These are phyloP conservation scores for Trypoxylus dichotomus DNA, from an alignment of 1,140 invertebrate genomes.

Conservation along the genomic window DNA sequence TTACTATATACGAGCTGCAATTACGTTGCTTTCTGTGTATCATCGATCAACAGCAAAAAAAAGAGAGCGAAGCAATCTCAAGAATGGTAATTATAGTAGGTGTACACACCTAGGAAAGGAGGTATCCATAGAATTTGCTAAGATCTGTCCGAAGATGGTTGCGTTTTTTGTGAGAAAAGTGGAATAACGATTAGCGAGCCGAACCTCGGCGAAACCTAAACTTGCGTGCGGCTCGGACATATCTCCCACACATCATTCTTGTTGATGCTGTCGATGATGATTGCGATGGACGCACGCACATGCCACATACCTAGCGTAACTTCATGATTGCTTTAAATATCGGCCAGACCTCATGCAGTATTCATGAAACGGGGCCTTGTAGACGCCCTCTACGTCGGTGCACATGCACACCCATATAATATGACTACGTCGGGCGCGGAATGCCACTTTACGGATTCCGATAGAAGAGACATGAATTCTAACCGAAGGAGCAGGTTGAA, in stretches of 20 bases:
- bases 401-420: neutral
- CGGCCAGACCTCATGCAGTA: slow-evolving; percentile 36
- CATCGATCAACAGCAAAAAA: neutral
- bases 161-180: slow-evolving; percentile 41
- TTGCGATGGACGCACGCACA: slow-evolving; percentile 38
- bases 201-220: neutral
- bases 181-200: slow-evolving; percentile 41
- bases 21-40: too few relatives aligned
- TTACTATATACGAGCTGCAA: too few relatives aligned
- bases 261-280: slow-evolving; percentile 29
- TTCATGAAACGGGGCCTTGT: slow-evolving; percentile 33
- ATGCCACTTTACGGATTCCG: neutral
- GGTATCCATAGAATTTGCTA: neutral
- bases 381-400: neutral
- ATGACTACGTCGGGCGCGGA: neutral
- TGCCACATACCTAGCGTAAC: slow-evolving; percentile 37
- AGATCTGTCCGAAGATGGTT: neutral
- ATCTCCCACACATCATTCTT: slow-evolving; percentile 35
- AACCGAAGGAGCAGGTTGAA: neutral
- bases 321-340: slow-evolving; percentile 39
- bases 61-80: slow-evolving; percentile 26
- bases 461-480: neutral
- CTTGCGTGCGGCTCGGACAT: slow-evolving; percentile 30
- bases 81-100: slow-evolving; percentile 33
- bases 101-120: slow-evolving; percentile 29